phyloP scores from a whole-genome alignment of 2,888 invertebrate genomes.

The Brassicogethes aeneus region DNA sequence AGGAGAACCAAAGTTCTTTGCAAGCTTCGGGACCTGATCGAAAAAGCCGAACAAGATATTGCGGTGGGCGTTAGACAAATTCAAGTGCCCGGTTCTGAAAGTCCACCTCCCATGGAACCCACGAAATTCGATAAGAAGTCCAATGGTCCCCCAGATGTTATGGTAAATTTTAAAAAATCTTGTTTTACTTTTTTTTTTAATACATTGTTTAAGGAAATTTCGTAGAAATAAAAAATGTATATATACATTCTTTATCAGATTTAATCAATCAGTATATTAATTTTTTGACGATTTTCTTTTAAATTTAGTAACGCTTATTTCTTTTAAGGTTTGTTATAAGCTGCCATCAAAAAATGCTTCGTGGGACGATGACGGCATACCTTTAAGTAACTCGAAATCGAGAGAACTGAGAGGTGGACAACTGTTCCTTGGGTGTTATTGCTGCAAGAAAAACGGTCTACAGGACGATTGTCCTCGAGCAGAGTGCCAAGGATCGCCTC shows the following conservation, averaged over 20 bases:
- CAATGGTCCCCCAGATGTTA: conserved; percentile 45
- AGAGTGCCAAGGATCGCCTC: conserved; percentile 44
- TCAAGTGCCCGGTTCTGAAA: conserved; percentile 38
- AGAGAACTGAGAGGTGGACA: conserved; percentile 46
- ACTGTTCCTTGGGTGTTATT: conserved; percentile 49
- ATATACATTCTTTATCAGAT: neutral
- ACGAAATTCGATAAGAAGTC: conserved; percentile 35
- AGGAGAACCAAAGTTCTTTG: conserved; percentile 24
- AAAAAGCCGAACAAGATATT: conserved; percentile 27
- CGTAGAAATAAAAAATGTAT: neutral
- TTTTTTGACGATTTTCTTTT: too few species aligned
- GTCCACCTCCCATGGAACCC: neutral
- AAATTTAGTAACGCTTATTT: too few species aligned
- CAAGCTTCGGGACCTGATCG: conserved; percentile 28
- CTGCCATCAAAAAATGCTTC: conserved; percentile 8
- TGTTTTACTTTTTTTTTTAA: too few species aligned
- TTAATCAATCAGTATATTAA: too few species aligned
- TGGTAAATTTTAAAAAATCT: too few species aligned
- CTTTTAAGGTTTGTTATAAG: conserved; percentile 25
- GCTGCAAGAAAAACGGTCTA: conserved; percentile 50
- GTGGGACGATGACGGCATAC: conserved; percentile 17
- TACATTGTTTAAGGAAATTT: neutral
- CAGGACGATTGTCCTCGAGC: conserved; percentile 51
- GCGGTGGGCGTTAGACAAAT: conserved; percentile 33
- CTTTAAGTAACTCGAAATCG: conserved; percentile 41